Evolutionary conservation across 2,888 invertebrate genomes (phyloP).

Genomic region (Cinara cedri): DNA sequence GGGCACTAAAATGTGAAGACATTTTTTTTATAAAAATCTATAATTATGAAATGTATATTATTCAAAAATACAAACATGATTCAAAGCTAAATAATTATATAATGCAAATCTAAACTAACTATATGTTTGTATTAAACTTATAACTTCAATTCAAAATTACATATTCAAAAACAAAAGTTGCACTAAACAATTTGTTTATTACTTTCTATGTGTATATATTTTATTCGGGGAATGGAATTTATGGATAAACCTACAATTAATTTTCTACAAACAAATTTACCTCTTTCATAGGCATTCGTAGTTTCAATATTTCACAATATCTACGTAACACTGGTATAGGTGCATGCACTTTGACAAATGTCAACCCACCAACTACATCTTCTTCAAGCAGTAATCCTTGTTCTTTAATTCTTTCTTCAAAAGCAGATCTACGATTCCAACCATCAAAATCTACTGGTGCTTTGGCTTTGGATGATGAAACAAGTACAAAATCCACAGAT

Average conservation of each 20-base stretch:
- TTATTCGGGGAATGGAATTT: neutral
- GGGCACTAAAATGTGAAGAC: conserved; percentile 38
- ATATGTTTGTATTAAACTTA: neutral
- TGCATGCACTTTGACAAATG: conserved; percentile 84
- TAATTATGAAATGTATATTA: neutral
- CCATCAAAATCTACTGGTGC: conserved; percentile 50
- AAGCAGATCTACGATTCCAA: conserved; percentile 57
- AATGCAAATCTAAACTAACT: neutral
- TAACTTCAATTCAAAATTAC: neutral
- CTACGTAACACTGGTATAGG: conserved; percentile 81
- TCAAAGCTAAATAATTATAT: neutral
- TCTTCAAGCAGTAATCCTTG: conserved; percentile 58
- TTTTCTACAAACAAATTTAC: conserved; percentile 30
- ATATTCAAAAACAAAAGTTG: neutral
- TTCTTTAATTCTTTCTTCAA: conserved; percentile 58
- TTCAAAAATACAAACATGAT: neutral
- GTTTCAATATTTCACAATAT: conserved; percentile 89
- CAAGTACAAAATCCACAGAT: conserved; percentile 56
- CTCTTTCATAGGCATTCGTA: conserved; percentile 89
- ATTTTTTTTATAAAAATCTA: conserved; percentile 4
- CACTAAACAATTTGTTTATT: neutral
- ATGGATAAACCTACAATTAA: neutral
- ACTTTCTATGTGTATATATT: too few relatives aligned
- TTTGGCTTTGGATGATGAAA: conserved; percentile 47
- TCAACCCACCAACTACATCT: conserved; percentile 57